Percentiles rank a stretch among this genome's conserved stretches.
Conservation (phyloP, 1,140 invertebrate genomes). For the Bombus superbus region DNA sequence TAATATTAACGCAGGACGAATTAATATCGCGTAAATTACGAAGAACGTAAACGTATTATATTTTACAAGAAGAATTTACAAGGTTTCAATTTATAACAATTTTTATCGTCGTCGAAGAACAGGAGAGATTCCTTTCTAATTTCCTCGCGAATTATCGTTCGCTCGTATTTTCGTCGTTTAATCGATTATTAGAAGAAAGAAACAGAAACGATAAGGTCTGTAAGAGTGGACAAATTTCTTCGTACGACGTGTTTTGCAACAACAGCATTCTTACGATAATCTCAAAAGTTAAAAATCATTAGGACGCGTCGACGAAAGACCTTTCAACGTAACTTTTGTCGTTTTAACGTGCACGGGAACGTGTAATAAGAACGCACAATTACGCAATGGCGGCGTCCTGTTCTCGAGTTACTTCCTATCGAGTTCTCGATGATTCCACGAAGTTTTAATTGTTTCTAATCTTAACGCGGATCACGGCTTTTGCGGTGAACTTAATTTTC, state of each 20-base stretch:
- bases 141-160: too few relatives aligned
- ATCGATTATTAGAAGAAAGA: not conserved
- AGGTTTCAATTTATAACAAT: not conserved
- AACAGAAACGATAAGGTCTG: not conserved
- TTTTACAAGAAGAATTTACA: not conserved
- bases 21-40: not conserved
- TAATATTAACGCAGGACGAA: not conserved
- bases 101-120: too few relatives aligned
- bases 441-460: constrained; percentile 27
- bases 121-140: too few relatives aligned
- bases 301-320: not conserved
- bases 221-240: not conserved
- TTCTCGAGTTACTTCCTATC: not conserved
- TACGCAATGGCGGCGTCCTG: not conserved
- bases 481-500: constrained; percentile 22
- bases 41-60: not conserved
- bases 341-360: not conserved
- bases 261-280: not conserved
- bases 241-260: too few relatives aligned
- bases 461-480: constrained; percentile 26
- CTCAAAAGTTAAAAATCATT: not conserved
- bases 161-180: too few relatives aligned
- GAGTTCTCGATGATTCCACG: not conserved
- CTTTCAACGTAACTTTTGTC: not conserved
- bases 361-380: constrained; percentile 2